Conservation (phyloP, 23 tunicate genomes). For the Diplosoma virens region DNA sequence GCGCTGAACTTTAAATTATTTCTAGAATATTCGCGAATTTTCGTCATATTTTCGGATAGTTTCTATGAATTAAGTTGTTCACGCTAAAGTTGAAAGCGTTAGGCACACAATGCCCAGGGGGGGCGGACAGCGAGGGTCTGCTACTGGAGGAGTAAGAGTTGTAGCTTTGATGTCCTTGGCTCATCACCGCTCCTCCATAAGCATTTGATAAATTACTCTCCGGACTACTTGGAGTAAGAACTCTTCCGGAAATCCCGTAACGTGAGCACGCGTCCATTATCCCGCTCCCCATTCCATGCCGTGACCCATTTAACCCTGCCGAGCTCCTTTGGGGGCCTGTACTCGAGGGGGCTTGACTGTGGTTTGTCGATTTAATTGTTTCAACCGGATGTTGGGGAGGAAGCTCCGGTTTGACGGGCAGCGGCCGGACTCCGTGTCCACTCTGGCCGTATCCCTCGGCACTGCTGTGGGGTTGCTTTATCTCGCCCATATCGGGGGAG, state of each 20-base stretch:
- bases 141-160: not conserved
- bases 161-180: not conserved
- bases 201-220: constrained; percentile 21
- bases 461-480: constrained; percentile 4
- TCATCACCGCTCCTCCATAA: constrained; percentile 24
- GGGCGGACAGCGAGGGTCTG: not conserved
- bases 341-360: constrained; percentile 37
- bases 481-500: not conserved
- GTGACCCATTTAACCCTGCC: not conserved
- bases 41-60: constrained; percentile 35
- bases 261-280: constrained; percentile 65
- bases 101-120: constrained; percentile 33
- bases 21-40: too few relatives aligned
- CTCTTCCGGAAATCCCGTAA: constrained; percentile 26
- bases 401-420: not conserved
- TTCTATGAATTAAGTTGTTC: constrained; percentile 62
- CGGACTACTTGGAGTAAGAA: constrained; percentile 58
- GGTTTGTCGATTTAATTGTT: constrained; percentile 29
- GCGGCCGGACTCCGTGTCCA: not conserved
- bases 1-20: too few relatives aligned
- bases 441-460: not conserved
- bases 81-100: constrained; percentile 72
- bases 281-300: not conserved
- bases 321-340: constrained; percentile 31
- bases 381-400: constrained; percentile 19